phyloP scores from a whole-genome alignment of 2,113 vertebrate species.

The Muntiacus reevesi region DNA sequence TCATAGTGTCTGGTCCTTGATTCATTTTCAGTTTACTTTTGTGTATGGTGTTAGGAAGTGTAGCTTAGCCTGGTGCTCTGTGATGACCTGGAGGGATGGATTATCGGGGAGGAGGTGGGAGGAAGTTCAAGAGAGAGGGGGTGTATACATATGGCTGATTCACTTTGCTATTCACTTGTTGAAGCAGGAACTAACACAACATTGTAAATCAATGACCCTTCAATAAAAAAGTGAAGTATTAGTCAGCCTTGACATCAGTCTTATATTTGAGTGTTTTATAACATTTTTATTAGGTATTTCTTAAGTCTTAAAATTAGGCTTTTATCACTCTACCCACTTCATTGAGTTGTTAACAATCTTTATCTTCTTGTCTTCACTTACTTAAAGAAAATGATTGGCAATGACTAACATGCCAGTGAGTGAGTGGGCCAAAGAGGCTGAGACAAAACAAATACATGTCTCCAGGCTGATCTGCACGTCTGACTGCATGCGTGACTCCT shows the following conservation, averaged over 20 bases:
- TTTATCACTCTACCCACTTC: neutral
- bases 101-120: rapidly evolving
- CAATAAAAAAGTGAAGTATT: neutral
- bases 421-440: neutral
- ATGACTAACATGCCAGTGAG: neutral
- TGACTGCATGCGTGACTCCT: neutral
- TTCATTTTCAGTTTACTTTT: neutral
- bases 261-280: neutral
- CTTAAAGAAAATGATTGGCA: neutral
- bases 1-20: neutral
- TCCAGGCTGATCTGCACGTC: neutral
- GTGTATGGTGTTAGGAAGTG: neutral
- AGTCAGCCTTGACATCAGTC: neutral
- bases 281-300: neutral
- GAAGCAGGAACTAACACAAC: neutral
- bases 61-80: neutral
- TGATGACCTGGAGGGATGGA: neutral
- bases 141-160: neutral
- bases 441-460: neutral
- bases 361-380: neutral
- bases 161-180: neutral
- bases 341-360: neutral
- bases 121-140: neutral
- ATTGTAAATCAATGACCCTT: neutral
- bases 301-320: neutral